These are phyloP conservation scores for Abramis brama DNA, from an alignment of 2,113 vertebrate genomes.

Conservation along the genomic window DNA sequence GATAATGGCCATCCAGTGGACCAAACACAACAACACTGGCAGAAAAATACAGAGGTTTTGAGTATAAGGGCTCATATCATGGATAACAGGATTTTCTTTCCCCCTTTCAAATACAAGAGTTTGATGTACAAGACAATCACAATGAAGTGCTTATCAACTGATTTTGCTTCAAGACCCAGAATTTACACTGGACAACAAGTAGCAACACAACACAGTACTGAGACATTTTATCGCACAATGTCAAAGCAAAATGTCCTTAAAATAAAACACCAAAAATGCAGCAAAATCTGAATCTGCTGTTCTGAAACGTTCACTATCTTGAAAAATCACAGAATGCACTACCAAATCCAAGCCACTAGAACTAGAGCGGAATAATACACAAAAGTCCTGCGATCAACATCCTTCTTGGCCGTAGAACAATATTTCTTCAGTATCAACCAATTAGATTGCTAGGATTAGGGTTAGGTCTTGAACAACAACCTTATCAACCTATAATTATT, in stretches of 20 bases:
- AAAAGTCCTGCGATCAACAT: not conserved
- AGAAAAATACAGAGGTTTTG: slow-evolving; percentile 22
- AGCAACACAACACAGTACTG: not conserved
- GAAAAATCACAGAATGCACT: not conserved
- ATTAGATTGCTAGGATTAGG: too few relatives aligned
- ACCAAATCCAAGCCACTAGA: not conserved
- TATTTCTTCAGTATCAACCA: too few relatives aligned
- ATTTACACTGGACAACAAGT: not conserved
- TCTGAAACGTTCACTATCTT: not conserved
- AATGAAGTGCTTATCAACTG: not conserved
- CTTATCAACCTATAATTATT: too few relatives aligned
- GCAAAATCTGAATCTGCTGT: not conserved
- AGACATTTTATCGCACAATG: not conserved
- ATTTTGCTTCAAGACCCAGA: not conserved
- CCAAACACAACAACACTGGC: slow-evolving; percentile 20
- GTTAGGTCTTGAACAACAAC: too few relatives aligned
- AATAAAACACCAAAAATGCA: not conserved
- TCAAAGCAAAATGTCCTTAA: slow-evolving; percentile 1
- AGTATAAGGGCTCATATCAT: not conserved
- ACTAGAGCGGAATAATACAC: not conserved
- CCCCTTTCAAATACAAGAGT: not conserved
- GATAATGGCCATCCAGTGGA: slow-evolving; percentile 26
- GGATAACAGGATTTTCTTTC: slow-evolving; percentile 13
- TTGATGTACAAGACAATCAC: slow-evolving; percentile 3
- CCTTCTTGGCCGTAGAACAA: not conserved